phyloP scores from a whole-genome alignment of 1,140 invertebrate genomes.

The Hycleus phaleratus region DNA sequence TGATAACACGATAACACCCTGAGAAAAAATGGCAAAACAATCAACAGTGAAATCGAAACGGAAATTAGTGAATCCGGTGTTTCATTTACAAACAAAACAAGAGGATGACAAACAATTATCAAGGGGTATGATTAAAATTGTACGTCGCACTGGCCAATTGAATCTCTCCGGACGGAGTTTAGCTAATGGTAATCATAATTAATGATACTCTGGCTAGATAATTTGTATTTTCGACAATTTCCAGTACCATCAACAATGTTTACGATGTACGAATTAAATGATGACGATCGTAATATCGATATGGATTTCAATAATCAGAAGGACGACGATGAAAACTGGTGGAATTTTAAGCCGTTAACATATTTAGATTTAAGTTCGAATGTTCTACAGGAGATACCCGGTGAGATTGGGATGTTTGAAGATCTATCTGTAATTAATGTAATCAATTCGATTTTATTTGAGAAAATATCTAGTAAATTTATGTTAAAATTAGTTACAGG shows the following conservation, averaged over 20 bases:
- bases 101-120: slow-evolving; percentile 61
- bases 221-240: slow-evolving; percentile 26
- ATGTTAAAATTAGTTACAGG: slow-evolving; percentile 47
- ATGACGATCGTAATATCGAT: slow-evolving; percentile 55
- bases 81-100: slow-evolving; percentile 58
- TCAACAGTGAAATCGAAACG: slow-evolving; percentile 33
- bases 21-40: slow-evolving; percentile 30
- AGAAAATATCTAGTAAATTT: background rate
- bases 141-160: slow-evolving; percentile 68
- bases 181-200: slow-evolving; percentile 51
- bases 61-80: slow-evolving; percentile 53
- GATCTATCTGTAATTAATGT: slow-evolving; percentile 66
- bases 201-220: background rate
- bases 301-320: slow-evolving; percentile 46
- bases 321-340: slow-evolving; percentile 65
- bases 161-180: slow-evolving; percentile 70
- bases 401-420: slow-evolving; percentile 59
- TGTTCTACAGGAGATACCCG: slow-evolving; percentile 55
- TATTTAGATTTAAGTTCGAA: slow-evolving; percentile 78
- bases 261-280: slow-evolving; percentile 66
- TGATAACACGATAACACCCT: background rate
- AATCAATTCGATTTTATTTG: slow-evolving; percentile 35
- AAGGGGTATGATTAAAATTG: slow-evolving; percentile 62
- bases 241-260: slow-evolving; percentile 76
- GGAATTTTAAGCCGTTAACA: slow-evolving; percentile 72